Evolutionary conservation across 2,888 invertebrate genomes (phyloP), one percentile per base, ranked within the genome.

Genomic region (Rhagonycha fulva): DNA sequence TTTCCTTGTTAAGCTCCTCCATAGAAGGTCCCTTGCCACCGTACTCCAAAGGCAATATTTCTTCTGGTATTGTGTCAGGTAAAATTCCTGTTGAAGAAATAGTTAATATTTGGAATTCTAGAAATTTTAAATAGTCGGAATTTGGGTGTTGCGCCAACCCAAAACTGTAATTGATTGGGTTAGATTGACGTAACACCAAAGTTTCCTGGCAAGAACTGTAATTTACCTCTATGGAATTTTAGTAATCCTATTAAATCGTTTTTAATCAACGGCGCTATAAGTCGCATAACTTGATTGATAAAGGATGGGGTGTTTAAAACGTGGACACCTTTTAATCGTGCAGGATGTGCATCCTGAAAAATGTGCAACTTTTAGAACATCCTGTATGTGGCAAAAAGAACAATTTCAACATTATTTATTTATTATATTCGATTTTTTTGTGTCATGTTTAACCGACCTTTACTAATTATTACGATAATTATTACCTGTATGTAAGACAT

Each of bases 281-380:
- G 89, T 71, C 92, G 89, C 92, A 93, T 92, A 23, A 92, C 90
- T 86, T 93, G 93, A 84, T 92, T 92, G 82, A 93, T 91, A 88
- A 92, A 93, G 68, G 91, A 91, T 7, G 92, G 91, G 0, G 92
- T 91, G 84, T 93, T 91, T 63, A 93, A 89, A 0, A 93, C 90
- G 85, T 93, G 92, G 82, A 93, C 90, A 82, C 90, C 91, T 86
- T 92, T 92, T 14, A 93, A 88, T 74, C 92, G 90, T 69, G 91
- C 91, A 0, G 93, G 93, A 84, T 93, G 92, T 0, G 91, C 93
- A 83, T 91, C 92, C 92, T 92, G 87, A 19, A 89, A 72, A 71
- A 72, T 61, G 66, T 70, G 71, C 30, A 68, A 68, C n/a, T 12
- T 68, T 19, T 73, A 14, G 62, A 23, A 28, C 28, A 28, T 28